Evolutionary conservation across 2,113 vertebrate species (phyloP).

Genomic region (Tetraodon nigroviridis): DNA sequence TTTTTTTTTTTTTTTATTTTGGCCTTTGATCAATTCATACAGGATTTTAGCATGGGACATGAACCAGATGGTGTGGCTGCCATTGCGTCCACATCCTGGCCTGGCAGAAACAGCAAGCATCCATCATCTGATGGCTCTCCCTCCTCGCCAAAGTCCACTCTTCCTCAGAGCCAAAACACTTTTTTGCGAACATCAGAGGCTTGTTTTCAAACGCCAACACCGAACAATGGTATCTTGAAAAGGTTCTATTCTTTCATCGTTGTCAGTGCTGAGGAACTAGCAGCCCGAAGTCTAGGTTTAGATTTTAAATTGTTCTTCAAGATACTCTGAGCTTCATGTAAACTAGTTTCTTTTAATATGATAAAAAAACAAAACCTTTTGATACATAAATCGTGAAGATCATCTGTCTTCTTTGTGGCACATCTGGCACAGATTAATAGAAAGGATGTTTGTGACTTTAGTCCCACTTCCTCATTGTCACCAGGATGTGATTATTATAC

Average conservation of each 20-base stretch:
- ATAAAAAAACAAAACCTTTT: too few species aligned
- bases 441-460: conserved; percentile 2
- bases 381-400: too few species aligned
- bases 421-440: too few species aligned
- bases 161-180: conserved; percentile 56
- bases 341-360: too few species aligned
- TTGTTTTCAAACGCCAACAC: conserved; percentile 35
- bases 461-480: conserved; percentile 32
- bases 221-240: conserved; percentile 25
- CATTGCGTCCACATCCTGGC: conserved; percentile 27
- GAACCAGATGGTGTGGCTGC: too few species aligned
- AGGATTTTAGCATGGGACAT: neutral
- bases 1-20: too few species aligned
- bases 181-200: conserved; percentile 51
- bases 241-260: conserved; percentile 37
- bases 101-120: conserved; percentile 10
- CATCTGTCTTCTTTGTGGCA: too few species aligned
- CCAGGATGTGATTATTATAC: conserved; percentile 22
- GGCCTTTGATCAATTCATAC: neutral
- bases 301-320: too few species aligned
- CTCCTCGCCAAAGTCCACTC: conserved; percentile 15
- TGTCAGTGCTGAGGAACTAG: conserved; percentile 28
- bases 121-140: too few species aligned
- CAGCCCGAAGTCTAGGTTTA: conserved; percentile 1
- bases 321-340: too few species aligned